Conservation (phyloP, 2,113 vertebrate species). For the Sclerurus mexicanus region DNA sequence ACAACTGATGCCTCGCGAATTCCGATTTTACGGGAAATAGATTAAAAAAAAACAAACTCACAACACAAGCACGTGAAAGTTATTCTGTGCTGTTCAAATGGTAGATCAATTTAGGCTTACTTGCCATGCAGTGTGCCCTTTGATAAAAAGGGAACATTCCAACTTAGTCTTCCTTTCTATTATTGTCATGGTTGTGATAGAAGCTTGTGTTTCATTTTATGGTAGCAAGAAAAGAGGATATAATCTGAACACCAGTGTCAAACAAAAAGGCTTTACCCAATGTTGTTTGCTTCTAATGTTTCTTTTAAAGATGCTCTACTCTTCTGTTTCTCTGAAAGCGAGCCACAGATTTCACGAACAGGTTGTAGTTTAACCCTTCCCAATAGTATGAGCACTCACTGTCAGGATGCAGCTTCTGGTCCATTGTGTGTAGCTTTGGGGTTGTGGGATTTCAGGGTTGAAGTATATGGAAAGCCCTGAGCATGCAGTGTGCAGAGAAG, state of each 20-base stretch:
- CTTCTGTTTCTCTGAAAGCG: background rate
- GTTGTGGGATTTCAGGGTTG: background rate
- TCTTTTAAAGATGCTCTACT: background rate
- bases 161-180: background rate
- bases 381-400: background rate
- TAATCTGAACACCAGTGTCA: background rate
- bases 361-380: background rate
- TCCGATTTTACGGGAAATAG: background rate
- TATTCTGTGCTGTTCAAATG: background rate
- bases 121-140: background rate
- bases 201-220: background rate
- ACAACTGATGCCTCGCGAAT: background rate
- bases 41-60: background rate
- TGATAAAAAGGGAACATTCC: background rate
- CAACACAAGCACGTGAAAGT: background rate
- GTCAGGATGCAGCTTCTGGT: background rate
- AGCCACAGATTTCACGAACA: background rate
- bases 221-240: background rate
- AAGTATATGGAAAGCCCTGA: background rate
- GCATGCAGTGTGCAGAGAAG: accelerated
- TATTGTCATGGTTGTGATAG: background rate
- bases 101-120: background rate
- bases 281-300: background rate
- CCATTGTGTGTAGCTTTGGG: background rate
- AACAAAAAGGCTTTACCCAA: background rate